These are phyloP conservation scores for Abscondita cerata DNA, from an alignment of 2,888 invertebrate species.

Conservation along the genomic window DNA sequence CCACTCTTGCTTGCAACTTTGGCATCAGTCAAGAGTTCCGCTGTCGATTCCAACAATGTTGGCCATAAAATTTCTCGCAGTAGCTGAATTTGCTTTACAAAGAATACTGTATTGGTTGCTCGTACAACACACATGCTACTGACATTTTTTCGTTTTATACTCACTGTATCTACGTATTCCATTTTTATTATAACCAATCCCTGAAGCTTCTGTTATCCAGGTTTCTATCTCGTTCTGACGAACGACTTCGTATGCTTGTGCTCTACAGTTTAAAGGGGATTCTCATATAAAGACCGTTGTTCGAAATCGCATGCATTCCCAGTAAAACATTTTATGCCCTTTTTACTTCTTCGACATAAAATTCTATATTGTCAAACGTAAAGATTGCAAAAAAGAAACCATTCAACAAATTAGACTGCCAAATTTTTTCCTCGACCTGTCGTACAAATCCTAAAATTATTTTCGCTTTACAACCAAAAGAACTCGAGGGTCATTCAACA, in stretches of 20 bases:
- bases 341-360: conserved; percentile 38
- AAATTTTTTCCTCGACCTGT: background rate
- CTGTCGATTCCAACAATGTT: conserved; percentile 49
- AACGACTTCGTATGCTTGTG: conserved; percentile 48
- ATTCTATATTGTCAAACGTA: conserved; percentile 44
- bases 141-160: conserved; percentile 58
- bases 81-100: conserved; percentile 35
- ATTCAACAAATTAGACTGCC: conserved; percentile 11
- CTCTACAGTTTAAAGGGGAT: conserved; percentile 40
- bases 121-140: conserved; percentile 56
- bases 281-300: conserved; percentile 43
- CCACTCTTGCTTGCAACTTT: conserved; percentile 42
- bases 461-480: conserved; percentile 47
- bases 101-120: conserved; percentile 40
- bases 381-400: conserved; percentile 39
- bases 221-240: conserved; percentile 50
- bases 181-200: conserved; percentile 59
- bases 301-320: conserved; percentile 45
- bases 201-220: conserved; percentile 47
- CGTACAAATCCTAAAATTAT: conserved; percentile 42
- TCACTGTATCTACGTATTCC: conserved; percentile 59
- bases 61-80: conserved; percentile 41
- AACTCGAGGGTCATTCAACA: conserved; percentile 51
- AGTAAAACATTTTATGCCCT: conserved; percentile 47
- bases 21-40: conserved; percentile 54